These are phyloP conservation scores for Sitobion miscanthi DNA, from an alignment of 1,140 invertebrate species.

Conservation along the genomic window DNA sequence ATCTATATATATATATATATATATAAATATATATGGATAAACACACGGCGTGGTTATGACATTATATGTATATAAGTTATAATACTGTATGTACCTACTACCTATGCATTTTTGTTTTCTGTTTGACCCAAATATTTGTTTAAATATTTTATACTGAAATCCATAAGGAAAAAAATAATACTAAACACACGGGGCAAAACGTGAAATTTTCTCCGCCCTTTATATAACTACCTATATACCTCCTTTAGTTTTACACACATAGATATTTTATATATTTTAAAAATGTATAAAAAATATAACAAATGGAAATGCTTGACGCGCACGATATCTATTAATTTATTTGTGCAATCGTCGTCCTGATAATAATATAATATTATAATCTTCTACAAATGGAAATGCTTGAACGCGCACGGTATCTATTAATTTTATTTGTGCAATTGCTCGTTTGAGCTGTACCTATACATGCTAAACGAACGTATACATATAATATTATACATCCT, in stretches of 20 bases:
- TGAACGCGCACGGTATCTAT: neutral
- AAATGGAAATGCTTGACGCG: too few species aligned
- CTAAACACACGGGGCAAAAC: neutral
- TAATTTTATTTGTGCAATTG: neutral
- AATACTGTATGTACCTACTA: neutral
- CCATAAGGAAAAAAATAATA: neutral
- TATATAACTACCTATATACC: neutral
- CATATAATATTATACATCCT: slow-evolving; percentile 5
- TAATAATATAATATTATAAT: neutral
- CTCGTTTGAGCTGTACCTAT: neutral
- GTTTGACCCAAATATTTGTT: slow-evolving; percentile 32
- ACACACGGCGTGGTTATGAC: neutral
- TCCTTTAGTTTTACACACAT: too few species aligned
- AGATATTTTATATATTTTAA: neutral
- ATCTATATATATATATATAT: neutral
- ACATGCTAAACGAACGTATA: neutral
- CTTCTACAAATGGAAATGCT: neutral
- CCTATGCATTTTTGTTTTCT: neutral
- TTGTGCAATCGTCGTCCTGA: too few species aligned
- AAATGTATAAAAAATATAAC: neutral
- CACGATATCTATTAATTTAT: too few species aligned
- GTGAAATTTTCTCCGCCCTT: neutral
- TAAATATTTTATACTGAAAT: neutral
- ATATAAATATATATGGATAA: neutral
- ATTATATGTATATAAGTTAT: neutral